These are phyloP conservation scores for Morpho deidamia DNA, from an alignment of 2,888 invertebrate species.

Conservation along the genomic window DNA sequence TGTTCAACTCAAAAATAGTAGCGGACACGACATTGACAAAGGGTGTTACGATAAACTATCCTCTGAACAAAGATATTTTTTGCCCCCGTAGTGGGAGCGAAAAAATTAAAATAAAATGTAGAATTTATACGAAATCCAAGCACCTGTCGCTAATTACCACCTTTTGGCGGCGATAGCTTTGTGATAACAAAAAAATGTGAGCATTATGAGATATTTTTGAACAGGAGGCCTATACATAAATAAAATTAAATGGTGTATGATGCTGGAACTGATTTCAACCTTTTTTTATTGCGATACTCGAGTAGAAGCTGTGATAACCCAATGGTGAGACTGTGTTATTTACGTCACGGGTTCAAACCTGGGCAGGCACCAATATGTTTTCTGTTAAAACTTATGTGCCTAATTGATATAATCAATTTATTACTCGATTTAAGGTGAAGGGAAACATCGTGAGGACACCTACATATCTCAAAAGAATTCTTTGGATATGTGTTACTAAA, in stretches of 20 bases:
- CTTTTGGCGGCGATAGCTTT: constrained; percentile 65
- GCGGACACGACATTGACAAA: constrained; percentile 70
- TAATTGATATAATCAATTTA: no score
- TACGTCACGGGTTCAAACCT: no score
- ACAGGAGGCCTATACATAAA: constrained; percentile 26
- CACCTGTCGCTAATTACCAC: constrained; percentile 77
- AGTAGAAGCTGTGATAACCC: no score
- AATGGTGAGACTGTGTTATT: no score
- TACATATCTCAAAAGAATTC: no score
- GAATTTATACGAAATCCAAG: constrained; percentile 62
- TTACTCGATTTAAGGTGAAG: no score
- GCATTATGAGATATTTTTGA: constrained; percentile 27
- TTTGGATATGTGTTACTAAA: no score
- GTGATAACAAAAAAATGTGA: constrained; percentile 39
- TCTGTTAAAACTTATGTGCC: no score
- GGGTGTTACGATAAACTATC: constrained; percentile 63
- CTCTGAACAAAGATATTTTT: constrained; percentile 46
- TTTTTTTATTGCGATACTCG: background rate
- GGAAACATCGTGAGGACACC: no score
- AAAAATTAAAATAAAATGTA: constrained; percentile 45
- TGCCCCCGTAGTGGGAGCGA: constrained; percentile 33
- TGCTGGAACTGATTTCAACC: background rate
- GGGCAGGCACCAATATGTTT: no score
- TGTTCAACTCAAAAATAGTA: constrained; percentile 58
- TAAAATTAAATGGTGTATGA: constrained; percentile 20